Conservation (phyloP, 2,888 invertebrate species). For the Tinea semifulvella region DNA sequence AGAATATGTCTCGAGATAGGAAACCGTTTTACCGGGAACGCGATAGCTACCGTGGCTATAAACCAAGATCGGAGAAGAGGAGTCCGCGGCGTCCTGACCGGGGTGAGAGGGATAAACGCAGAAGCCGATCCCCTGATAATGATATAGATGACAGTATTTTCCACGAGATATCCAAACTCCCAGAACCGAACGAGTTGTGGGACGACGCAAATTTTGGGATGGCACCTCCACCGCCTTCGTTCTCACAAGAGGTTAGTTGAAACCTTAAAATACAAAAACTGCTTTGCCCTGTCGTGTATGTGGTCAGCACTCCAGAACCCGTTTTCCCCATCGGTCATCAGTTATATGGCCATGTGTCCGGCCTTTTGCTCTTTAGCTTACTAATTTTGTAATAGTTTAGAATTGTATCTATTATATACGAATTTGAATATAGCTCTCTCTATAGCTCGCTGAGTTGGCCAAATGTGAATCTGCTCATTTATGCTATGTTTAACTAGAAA, state of each 20-base stretch:
- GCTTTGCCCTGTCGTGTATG: too few species aligned
- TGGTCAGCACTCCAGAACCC: too few species aligned
- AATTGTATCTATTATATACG: too few species aligned
- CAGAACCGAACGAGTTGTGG: constrained; percentile 55
- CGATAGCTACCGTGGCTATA: neutral
- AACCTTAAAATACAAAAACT: too few species aligned
- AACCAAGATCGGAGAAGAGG: constrained; percentile 36
- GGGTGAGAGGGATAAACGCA: constrained; percentile 26
- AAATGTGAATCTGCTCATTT: too few species aligned
- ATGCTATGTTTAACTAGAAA: too few species aligned
- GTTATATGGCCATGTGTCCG: too few species aligned
- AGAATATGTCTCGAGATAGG: constrained; percentile 18
- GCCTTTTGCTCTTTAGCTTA: too few species aligned
- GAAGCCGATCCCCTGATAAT: constrained; percentile 45
- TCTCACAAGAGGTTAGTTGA: constrained; percentile 34
- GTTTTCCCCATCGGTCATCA: too few species aligned
- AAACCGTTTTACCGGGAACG: constrained; percentile 24
- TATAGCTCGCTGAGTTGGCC: too few species aligned
- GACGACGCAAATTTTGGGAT: constrained; percentile 31
- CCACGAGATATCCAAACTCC: constrained; percentile 50
- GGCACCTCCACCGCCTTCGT: constrained; percentile 27
- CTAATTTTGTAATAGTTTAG: too few species aligned
- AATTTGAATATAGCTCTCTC: too few species aligned
- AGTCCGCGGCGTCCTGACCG: constrained; percentile 28
- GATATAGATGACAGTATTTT: constrained; percentile 53